These are phyloP conservation scores for Solea solea DNA, from an alignment of 2,113 vertebrate species.

Conservation along the genomic window DNA sequence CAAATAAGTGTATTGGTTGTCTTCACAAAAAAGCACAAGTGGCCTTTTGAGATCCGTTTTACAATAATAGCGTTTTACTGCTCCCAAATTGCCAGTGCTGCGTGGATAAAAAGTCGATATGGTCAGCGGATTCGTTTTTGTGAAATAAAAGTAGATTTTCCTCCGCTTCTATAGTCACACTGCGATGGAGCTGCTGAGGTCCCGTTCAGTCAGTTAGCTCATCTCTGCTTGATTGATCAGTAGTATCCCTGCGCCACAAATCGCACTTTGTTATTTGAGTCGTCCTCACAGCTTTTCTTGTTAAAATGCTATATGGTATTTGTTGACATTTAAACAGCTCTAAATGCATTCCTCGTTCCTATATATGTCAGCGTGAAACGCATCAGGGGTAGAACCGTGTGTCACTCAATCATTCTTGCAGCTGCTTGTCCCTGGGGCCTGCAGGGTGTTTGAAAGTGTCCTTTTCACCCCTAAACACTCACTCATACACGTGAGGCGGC, in stretches of 20 bases:
- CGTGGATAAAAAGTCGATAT: too few relatives aligned
- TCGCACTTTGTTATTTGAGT: slow-evolving; percentile 5
- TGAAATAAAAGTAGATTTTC: too few relatives aligned
- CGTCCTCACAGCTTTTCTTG: slow-evolving; percentile 19
- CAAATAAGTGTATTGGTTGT: too few relatives aligned
- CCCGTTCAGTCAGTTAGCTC: not conserved
- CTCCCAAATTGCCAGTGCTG: too few relatives aligned
- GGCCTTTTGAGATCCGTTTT: too few relatives aligned
- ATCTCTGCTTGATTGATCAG: not conserved
- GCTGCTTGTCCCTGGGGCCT: slow-evolving; percentile 73
- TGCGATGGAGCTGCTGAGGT: not conserved
- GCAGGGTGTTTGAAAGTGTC: slow-evolving; percentile 68
- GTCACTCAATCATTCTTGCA: slow-evolving; percentile 77
- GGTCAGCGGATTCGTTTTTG: too few relatives aligned
- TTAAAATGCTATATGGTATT: slow-evolving; percentile 39
- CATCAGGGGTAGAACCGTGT: slow-evolving; percentile 59
- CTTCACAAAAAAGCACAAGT: too few relatives aligned
- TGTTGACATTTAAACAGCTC: slow-evolving; percentile 59
- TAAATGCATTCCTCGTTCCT: slow-evolving; percentile 59
- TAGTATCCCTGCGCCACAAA: not conserved
- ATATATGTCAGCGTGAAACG: slow-evolving; percentile 43
- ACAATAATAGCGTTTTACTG: too few relatives aligned
- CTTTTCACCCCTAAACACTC: slow-evolving; percentile 70
- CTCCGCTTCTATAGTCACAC: too few relatives aligned
- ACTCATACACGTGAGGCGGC: slow-evolving; percentile 41